Evolutionary conservation across 2,888 invertebrate species (phyloP), one percentile per base, ranked within the genome.

Genomic region (Automeris io): DNA sequence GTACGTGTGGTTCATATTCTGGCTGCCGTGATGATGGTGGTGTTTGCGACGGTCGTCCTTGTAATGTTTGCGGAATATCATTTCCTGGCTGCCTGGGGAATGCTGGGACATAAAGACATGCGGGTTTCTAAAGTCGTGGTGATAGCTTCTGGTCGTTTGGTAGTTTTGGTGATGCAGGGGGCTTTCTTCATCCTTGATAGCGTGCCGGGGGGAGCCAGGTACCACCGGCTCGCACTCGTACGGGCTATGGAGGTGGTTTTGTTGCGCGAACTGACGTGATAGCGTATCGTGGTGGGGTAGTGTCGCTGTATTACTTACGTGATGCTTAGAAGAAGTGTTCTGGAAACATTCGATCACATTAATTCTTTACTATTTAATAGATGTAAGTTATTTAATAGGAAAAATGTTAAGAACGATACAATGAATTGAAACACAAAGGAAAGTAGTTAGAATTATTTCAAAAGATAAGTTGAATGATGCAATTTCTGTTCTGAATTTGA

Each of bases 321-420:
- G 92, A 54, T 92, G 92, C 74, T 93, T 93, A 93, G 92, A 93
- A 91, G 93, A 93, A 91, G 92, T 93, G 92, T 92, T 93, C 93
- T 93, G 92, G 56, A 78, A 76, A 66, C 54, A 49, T 41, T 16
- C 13, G 8, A 29, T 35, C 26, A 3, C 7, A 18, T 29, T 13
- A 12, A 22, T 22, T 22, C 12, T n/a, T 12, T 35, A 23, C 13
- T 33, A 24, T 29, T 11, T 8, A 18, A 3, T n/a, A 18, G 2
- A 18, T 18, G 11, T 3, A 8, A 22, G 5, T 11, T 7, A 9
- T 5, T 21, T 33, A 12, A 9, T 5, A 12, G 7, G 7, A 22
- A 22, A 5, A 13, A 11, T 13, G 12, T 23, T 1, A 19, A 23
- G 8, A 13, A 13, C 21, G 22, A 23, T 23, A 2, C 8, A n/a